Evolutionary conservation across 1,140 invertebrate genomes (phyloP).

Genomic region (Dreissena rostriformis): DNA sequence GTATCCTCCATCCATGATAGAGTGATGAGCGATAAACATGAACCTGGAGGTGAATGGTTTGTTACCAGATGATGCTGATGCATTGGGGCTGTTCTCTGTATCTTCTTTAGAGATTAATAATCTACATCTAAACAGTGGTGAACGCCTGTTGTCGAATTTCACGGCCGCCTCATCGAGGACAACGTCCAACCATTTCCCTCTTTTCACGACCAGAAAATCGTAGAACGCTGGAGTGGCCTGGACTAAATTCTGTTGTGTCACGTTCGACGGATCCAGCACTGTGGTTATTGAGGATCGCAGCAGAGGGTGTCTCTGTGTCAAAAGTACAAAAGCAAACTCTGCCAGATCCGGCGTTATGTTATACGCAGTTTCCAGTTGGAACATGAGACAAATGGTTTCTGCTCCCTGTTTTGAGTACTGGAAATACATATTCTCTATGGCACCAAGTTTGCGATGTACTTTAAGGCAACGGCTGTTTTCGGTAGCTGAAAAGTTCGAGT

Average conservation of each 20-base stretch:
- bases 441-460: conserved; percentile 15
- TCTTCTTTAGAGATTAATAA: conserved; percentile 15
- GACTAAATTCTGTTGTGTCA: conserved; percentile 7
- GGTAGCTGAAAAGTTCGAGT: background rate
- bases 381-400: conserved; percentile 32
- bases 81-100: background rate
- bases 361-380: conserved; percentile 21
- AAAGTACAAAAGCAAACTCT: background rate
- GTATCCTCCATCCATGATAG: conserved; percentile 48
- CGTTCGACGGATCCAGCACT: background rate
- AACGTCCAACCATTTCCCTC: conserved; percentile 20
- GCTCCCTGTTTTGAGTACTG: conserved; percentile 22
- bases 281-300: conserved; percentile 16
- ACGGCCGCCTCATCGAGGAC: conserved; percentile 18
- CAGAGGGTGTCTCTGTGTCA: conserved; percentile 19
- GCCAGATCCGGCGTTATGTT: background rate
- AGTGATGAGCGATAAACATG: conserved; percentile 42
- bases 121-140: conserved; percentile 19
- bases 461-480: background rate
- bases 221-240: background rate
- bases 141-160: background rate
- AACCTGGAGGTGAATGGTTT: background rate
- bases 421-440: conserved; percentile 39
- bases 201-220: conserved; percentile 26
- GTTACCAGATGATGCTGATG: background rate